Evolutionary conservation across 2,113 vertebrate species (phyloP), one percentile per base, ranked within the genome.

Genomic region (Cynoglossus semilaevis): DNA sequence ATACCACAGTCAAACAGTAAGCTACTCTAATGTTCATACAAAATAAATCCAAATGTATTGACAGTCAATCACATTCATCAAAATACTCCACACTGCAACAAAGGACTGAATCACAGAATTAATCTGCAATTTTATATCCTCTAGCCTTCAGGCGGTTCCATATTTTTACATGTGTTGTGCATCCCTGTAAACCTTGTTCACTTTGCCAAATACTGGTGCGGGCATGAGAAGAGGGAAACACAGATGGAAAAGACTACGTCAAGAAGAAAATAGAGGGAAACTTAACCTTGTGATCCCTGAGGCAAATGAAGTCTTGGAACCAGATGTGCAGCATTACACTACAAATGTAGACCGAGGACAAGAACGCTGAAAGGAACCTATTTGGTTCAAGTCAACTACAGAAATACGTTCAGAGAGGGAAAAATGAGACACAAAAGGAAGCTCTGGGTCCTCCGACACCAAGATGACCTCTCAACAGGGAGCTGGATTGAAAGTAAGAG

Each of bases 381-480:
- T 58, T 45, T 61, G n/a, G 36, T 53, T 58, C 18, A 56, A 58
- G 52, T 63, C 51, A 53, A 72, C 61, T 34, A 41, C 5, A 59
- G 58, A 64, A 49, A 62, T 52, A 76, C 22, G 9, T 34, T 8
- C 44, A 60, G 58, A 45, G 16, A 0, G 7, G 34, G 40, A 68
- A n/a, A 70, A 70, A 63, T 7, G 13, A 67, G 42, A 58, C 48
- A 58, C 62, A 74, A 58, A 29, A 72, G 40, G 50, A 44, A 38
- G 57, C 22, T 38, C 29, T 54, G 62, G 52, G 54, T 53, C 62
- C 60, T 55, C 49, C 41, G 64, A 72, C 68, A 51, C 62, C 48
- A 22, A 22, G 19, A 46, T 56, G 81, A 80, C 79, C 79, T 84
- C 82, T 80, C 18, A 59, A 72, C 7, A 46, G 35, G 43, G 40